Evolutionary conservation across 2,888 invertebrate species (phyloP).

Genomic region (Scrobipalpa costella): DNA sequence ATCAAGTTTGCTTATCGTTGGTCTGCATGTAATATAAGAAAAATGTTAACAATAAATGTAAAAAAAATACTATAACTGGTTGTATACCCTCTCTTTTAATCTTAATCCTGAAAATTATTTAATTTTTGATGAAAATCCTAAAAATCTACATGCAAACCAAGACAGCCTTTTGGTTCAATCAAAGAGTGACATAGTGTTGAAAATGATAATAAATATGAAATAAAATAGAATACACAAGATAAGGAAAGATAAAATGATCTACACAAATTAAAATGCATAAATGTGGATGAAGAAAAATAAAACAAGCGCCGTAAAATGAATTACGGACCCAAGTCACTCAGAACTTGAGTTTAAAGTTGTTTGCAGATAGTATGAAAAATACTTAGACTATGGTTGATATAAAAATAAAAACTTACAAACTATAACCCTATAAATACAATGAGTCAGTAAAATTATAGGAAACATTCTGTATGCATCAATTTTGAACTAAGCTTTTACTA

Average conservation of each 20-base stretch:
- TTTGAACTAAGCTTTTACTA: slow-evolving; percentile 25
- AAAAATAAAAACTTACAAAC: not conserved
- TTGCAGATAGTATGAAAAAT: slow-evolving; percentile 12
- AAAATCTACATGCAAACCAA: not conserved
- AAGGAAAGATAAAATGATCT: slow-evolving; percentile 30
- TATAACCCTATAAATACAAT: slow-evolving; percentile 23
- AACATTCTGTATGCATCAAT: slow-evolving; percentile 19
- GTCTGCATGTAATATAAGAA: slow-evolving; percentile 40
- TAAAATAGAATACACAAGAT: slow-evolving; percentile 34
- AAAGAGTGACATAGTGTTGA: slow-evolving; percentile 25
- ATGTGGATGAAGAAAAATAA: slow-evolving; percentile 36
- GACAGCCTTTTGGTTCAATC: slow-evolving; percentile 12
- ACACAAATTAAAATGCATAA: slow-evolving; percentile 20
- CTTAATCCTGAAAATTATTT: too few relatives aligned
- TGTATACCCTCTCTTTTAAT: too few relatives aligned
- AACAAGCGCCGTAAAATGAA: slow-evolving; percentile 44
- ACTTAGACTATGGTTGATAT: not conserved
- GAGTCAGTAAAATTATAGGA: slow-evolving; percentile 14
- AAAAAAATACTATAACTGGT: too few relatives aligned
- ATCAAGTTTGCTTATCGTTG: slow-evolving; percentile 37
- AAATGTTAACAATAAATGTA: too few relatives aligned
- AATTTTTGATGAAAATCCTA: too few relatives aligned
- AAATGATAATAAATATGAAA: slow-evolving; percentile 31
- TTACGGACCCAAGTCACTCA: slow-evolving; percentile 50
- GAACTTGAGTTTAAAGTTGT: slow-evolving; percentile 42